Evolutionary conservation across 1,140 invertebrate genomes (phyloP).

Genomic region (Archivesica marissinica): DNA sequence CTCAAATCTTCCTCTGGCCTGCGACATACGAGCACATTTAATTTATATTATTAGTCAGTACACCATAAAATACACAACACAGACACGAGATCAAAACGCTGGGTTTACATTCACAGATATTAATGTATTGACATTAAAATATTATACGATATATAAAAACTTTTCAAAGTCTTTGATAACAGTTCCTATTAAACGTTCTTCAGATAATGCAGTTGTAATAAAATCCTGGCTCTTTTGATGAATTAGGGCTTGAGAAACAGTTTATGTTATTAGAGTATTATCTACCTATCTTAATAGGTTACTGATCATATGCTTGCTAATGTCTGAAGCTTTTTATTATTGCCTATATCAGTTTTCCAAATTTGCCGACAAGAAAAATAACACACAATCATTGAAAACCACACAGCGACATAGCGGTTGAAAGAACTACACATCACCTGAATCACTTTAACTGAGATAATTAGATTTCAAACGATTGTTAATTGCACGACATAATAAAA

Average conservation of each 20-base stretch:
- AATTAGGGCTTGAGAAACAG: not conserved
- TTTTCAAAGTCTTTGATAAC: not conserved
- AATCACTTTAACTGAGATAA: not conserved
- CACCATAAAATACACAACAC: not conserved
- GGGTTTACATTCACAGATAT: not conserved
- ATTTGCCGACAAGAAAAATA: conserved; percentile 7
- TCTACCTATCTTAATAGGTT: conserved; percentile 31
- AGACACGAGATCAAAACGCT: conserved; percentile 4
- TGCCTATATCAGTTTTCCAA: conserved; percentile 1
- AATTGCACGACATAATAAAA: too few species aligned
- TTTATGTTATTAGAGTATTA: conserved; percentile 26
- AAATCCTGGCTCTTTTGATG: conserved; percentile 10
- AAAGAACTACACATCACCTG: not conserved
- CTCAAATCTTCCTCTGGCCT: too few species aligned
- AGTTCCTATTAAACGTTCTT: not conserved
- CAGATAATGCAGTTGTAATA: not conserved
- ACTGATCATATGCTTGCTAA: conserved; percentile 13
- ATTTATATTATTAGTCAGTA: too few species aligned
- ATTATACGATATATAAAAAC: not conserved
- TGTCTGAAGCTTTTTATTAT: not conserved
- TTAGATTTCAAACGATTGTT: conserved; percentile 33
- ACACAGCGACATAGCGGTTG: not conserved
- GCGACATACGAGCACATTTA: too few species aligned
- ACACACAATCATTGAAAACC: conserved; percentile 8
- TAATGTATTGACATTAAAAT: not conserved